Base-by-base conservation (phyloP, 30 jellyfish, hydroid and myxozoan species). In the Aurelia aurita complex sp. Pacific region DNA sequence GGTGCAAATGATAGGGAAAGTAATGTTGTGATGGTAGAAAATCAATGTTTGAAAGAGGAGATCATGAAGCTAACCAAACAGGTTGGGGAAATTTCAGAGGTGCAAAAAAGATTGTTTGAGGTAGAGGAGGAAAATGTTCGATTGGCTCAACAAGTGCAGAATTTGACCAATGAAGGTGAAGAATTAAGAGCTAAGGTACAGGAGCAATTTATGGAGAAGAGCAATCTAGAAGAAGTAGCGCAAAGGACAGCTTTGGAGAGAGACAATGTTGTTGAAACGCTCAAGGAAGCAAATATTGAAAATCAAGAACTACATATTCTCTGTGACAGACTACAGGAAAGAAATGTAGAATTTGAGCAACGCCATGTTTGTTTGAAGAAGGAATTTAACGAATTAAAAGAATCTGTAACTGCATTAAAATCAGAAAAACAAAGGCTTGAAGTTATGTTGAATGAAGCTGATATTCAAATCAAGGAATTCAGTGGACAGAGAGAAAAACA, bases 151-250 rank as follows among this genome's bases (percentile, higher is more conserved):
- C 64, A 42, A 32, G 46, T 88, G 79, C 23, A 80, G 64, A 51
- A 54, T 18, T 59, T 67, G 64, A 36, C 7, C 9, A 1, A 0
- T 13, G 86, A 52, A 16, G 29, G 38, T 42, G 76, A 71, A 1
- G 92, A 80, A 15, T 36, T 67, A 16, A 57, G 35, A 17, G 29
- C 38, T 5, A 63, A 71, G 52, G 54, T 74, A 65, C 73, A 82
- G 51, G 91, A 75, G 18, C 85, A 81, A 52, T 50, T 87, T 2
- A 53, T 77, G 19, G 73, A 74, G 11, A 89, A 83, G 77, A 42
- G 1, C 7, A 1, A 17, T 19, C 29, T 35, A 1, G 72, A 65
- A n/a, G 68, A 53, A 8, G 51, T 32, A 16, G 19, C 18, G 0
- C 9, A 17, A 4, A 13, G 60, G 4, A 15, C n/a, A 1, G 65